Conservation (phyloP, 2,888 invertebrate genomes). For the Meta bourneti region DNA sequence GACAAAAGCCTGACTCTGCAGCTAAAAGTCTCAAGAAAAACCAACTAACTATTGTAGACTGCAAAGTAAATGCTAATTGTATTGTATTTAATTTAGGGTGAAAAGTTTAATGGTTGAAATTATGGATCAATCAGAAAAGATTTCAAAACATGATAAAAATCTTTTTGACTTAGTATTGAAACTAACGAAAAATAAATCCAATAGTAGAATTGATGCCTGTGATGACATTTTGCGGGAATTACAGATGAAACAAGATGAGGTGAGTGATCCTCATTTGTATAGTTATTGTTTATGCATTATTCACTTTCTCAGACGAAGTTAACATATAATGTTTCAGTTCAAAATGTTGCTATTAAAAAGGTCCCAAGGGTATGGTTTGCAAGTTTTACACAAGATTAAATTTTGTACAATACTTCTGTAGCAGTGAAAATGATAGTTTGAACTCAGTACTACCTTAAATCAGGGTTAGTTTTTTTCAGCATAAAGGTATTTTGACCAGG, state of each 20-base stretch:
- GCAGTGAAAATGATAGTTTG: not conserved
- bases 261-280: not conserved
- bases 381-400: not conserved
- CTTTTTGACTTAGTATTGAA: slow-evolving; percentile 47
- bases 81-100: not conserved
- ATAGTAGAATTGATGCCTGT: slow-evolving; percentile 41
- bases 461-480: too few relatives aligned
- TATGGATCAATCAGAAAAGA: slow-evolving; percentile 5
- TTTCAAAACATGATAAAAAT: slow-evolving; percentile 44
- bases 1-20: too few relatives aligned
- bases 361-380: not conserved
- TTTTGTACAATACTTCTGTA: not conserved
- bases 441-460: too few relatives aligned
- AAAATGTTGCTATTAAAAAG: not conserved
- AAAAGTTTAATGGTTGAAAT: not conserved
- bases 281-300: not conserved
- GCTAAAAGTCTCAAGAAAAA: too few relatives aligned
- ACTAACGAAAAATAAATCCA: slow-evolving; percentile 28
- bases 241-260: slow-evolving; percentile 32
- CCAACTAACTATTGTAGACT: too few relatives aligned
- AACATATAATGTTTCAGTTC: not conserved
- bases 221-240: slow-evolving; percentile 24
- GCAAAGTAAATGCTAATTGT: not conserved
- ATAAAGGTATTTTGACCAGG: too few relatives aligned
- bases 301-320: not conserved